Conservation (phyloP, 2,888 invertebrate species). For the Tuta absoluta region DNA sequence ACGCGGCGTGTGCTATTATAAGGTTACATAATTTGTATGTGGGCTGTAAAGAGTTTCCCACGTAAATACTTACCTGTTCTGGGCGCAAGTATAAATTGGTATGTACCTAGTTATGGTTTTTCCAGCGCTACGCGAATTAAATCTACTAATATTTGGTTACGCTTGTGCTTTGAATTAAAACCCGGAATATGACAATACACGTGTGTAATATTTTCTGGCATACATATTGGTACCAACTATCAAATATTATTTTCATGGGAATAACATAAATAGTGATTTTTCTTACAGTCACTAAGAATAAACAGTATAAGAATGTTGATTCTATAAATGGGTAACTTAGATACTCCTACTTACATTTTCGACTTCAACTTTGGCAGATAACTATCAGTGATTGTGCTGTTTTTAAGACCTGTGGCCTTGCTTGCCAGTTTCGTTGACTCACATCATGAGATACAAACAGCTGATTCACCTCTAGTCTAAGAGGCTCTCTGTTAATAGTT, state of each 20-base stretch:
- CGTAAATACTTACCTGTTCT: not conserved
- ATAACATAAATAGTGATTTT: no score
- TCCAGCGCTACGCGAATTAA: not conserved
- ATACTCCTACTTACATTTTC: not conserved
- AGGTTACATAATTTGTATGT: not conserved
- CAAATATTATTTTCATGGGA: no score
- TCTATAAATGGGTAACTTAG: no score
- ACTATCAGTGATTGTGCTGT: slow-evolving; percentile 8
- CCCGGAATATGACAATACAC: no score
- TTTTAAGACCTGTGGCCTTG: slow-evolving; percentile 7
- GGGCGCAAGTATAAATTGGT: not conserved
- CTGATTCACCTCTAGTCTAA: slow-evolving; percentile 12
- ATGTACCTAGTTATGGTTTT: not conserved
- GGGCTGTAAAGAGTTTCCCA: not conserved
- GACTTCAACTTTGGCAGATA: not conserved
- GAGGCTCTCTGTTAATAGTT: not conserved
- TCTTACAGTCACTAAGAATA: no score
- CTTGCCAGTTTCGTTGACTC: not conserved
- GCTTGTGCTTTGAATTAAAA: no score
- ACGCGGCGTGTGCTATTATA: no score
- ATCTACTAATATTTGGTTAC: no score
- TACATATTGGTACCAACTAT: no score
- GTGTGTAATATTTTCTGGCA: no score
- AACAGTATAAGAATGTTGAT: no score
- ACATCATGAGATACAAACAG: not conserved